phyloP scores from a whole-genome alignment of 2,888 invertebrate species.

The Limnephilus marmoratus region DNA sequence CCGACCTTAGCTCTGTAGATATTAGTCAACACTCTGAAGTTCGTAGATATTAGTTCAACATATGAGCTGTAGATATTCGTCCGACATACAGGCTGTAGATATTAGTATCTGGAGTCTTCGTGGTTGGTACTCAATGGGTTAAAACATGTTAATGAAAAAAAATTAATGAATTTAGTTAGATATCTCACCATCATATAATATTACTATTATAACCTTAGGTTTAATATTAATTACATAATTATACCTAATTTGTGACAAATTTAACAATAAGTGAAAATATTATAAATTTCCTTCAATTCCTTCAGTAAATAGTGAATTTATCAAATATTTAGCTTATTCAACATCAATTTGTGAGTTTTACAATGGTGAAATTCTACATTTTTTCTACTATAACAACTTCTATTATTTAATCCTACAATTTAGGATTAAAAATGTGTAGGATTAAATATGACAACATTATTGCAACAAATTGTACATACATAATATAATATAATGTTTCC shows the following conservation, averaged over 20 bases:
- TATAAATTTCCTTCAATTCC: conserved; percentile 13
- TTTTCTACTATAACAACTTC: neutral
- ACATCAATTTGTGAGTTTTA: conserved; percentile 10
- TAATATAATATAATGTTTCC: neutral
- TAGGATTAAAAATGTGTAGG: neutral
- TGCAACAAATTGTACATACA: neutral
- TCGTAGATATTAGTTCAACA: too few relatives aligned
- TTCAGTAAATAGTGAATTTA: neutral
- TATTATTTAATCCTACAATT: neutral
- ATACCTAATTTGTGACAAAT: neutral
- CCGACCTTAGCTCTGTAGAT: too few relatives aligned
- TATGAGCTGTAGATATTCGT: too few relatives aligned
- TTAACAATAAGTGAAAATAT: neutral
- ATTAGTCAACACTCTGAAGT: too few relatives aligned
- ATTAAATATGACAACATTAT: neutral
- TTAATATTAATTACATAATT: neutral
- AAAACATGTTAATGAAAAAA: neutral
- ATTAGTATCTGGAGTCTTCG: too few relatives aligned
- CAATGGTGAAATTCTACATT: neutral
- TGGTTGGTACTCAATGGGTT: neutral
- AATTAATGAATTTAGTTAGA: neutral
- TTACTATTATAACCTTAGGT: neutral
- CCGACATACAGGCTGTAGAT: too few relatives aligned
- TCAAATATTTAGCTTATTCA: conserved; percentile 5
- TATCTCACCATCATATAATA: neutral